phyloP scores from a whole-genome alignment of 2,797 vertebrate genomes.

The Falco columbarius region DNA sequence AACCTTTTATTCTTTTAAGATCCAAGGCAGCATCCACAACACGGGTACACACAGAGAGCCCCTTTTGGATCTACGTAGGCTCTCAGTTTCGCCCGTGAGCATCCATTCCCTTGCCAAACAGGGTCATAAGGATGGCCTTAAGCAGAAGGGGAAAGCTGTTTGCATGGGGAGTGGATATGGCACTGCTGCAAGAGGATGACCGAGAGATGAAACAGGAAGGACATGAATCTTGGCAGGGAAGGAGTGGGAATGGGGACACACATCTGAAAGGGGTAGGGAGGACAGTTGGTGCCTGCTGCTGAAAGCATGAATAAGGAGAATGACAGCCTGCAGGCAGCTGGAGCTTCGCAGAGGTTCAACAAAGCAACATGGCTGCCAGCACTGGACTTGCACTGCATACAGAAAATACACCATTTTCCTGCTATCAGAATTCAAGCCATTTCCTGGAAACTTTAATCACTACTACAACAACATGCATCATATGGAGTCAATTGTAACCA shows the following conservation, averaged over 20 bases:
- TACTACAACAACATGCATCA: not conserved
- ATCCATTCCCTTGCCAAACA: no score
- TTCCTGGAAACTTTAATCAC: not conserved
- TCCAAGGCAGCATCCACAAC: accelerated
- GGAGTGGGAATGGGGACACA: not conserved
- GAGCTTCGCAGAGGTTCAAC: not conserved
- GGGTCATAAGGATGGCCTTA: accelerated
- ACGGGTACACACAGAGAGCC: not conserved
- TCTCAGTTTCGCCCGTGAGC: not conserved
- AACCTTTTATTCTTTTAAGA: not conserved
- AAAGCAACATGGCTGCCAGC: accelerated
- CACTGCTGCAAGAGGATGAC: not conserved
- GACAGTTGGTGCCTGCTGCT: not conserved
- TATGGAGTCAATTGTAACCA: not conserved
- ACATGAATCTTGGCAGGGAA: accelerated
- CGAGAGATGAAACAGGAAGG: not conserved
- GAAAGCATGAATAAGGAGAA: not conserved
- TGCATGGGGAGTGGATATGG: not conserved
- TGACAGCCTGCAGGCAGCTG: not conserved
- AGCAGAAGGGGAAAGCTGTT: not conserved
- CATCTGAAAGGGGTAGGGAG: not conserved
- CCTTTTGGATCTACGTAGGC: accelerated
- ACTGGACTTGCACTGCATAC: accelerated
- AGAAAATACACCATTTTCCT: not conserved
- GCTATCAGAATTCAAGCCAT: not conserved